Conservation (phyloP, 2,797 vertebrate genomes). For the Micropoecilia bifurca region DNA sequence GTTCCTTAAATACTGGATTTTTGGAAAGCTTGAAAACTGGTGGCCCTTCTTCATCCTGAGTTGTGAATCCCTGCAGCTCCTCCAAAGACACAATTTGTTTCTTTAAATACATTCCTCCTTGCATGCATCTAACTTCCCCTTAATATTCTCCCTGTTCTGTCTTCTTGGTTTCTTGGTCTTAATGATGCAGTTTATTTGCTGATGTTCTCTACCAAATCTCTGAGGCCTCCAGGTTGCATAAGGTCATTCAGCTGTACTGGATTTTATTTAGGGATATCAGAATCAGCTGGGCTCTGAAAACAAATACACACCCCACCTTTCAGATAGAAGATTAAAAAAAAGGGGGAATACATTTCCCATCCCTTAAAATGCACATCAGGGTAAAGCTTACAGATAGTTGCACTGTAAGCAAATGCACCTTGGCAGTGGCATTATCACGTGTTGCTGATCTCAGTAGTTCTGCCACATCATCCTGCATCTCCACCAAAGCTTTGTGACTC, state of each 20-base stretch:
- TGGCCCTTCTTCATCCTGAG: background rate
- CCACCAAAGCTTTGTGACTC: slow-evolving; percentile 93
- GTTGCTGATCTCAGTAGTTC: slow-evolving; percentile 87
- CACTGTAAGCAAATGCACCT: slow-evolving; percentile 77
- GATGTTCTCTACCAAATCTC: background rate
- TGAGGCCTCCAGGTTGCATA: background rate
- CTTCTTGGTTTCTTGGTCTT: background rate
- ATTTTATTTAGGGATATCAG: background rate
- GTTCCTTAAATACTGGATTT: background rate
- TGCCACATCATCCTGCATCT: slow-evolving; percentile 91
- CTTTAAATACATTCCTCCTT: background rate
- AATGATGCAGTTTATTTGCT: background rate
- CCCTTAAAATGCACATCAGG: background rate
- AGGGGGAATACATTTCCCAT: background rate
- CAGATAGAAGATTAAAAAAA: background rate
- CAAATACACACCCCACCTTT: background rate
- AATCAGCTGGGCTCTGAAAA: background rate
- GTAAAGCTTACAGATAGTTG: background rate
- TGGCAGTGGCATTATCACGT: slow-evolving; percentile 86
- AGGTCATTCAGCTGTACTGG: background rate
- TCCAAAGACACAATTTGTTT: background rate
- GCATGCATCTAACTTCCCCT: background rate
- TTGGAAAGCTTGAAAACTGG: background rate
- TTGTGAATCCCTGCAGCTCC: background rate
- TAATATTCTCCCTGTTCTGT: background rate